These are phyloP conservation scores for Zaprionus nigranus DNA, from an alignment of 1,140 invertebrate genomes.

Conservation along the genomic window DNA sequence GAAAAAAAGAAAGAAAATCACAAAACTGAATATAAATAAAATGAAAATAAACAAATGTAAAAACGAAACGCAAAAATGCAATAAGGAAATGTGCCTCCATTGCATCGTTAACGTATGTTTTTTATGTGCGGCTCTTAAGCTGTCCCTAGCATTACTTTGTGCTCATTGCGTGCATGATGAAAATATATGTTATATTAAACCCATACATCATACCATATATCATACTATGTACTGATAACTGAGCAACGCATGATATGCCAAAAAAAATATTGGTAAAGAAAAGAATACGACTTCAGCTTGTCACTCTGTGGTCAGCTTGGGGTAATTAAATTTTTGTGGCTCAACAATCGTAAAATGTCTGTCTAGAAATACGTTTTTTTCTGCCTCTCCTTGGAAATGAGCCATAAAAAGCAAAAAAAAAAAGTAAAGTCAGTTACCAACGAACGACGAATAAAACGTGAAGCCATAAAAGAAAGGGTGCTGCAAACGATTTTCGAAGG, in stretches of 20 bases:
- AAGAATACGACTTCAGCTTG: not conserved
- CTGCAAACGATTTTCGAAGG: constrained; percentile 1
- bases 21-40: constrained; percentile 12
- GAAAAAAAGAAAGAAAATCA: constrained; percentile 9
- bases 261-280: not conserved
- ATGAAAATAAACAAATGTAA: constrained; percentile 27
- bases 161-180: not conserved
- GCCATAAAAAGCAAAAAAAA: constrained; percentile 8
- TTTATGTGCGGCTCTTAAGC: not conserved
- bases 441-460: not conserved
- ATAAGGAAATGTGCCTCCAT: constrained; percentile 56
- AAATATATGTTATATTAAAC: not conserved
- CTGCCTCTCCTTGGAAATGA: constrained; percentile 42
- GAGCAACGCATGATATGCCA: not conserved
- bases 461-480: not conserved
- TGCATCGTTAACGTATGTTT: not conserved
- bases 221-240: not conserved
- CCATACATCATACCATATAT: not conserved
- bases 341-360: constrained; percentile 50
- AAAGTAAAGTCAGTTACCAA: not conserved
- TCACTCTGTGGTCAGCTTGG: constrained; percentile 13
- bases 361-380: constrained; percentile 45
- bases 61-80: constrained; percentile 51
- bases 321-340: constrained; percentile 65
- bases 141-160: constrained; percentile 6